Evolutionary conservation across 2,797 vertebrate species (phyloP).

Genomic region (Pagetopsis macropterus): DNA sequence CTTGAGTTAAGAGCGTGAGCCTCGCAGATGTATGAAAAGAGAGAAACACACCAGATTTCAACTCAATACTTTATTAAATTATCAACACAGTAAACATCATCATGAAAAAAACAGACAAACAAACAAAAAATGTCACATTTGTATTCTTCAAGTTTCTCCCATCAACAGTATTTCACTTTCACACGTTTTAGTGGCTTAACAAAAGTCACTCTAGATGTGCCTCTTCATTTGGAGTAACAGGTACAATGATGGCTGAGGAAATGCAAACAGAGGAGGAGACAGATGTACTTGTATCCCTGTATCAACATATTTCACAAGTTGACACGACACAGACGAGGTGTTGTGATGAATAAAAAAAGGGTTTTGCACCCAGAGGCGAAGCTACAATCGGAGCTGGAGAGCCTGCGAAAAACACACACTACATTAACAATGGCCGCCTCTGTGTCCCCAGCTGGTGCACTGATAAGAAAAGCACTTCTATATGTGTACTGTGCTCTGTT

Average conservation of each 20-base stretch:
- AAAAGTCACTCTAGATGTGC: slow-evolving; percentile 60
- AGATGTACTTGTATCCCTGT: slow-evolving; percentile 17
- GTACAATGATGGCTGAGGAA: slow-evolving; percentile 23
- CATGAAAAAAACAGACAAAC: slow-evolving; percentile 60
- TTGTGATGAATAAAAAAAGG: slow-evolving; percentile 4
- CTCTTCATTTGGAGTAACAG: slow-evolving; percentile 35
- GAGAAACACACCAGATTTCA: slow-evolving; percentile 24
- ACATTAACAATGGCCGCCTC: slow-evolving; percentile 49
- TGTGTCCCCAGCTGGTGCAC: slow-evolving; percentile 61
- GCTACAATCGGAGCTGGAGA: slow-evolving; percentile 32
- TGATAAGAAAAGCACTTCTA: slow-evolving; percentile 41
- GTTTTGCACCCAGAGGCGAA: slow-evolving; percentile 9
- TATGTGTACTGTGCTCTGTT: slow-evolving; percentile 4
- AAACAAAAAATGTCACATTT: slow-evolving; percentile 64
- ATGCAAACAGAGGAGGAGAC: slow-evolving; percentile 40
- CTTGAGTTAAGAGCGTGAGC: slow-evolving; percentile 32
- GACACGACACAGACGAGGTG: slow-evolving; percentile 18
- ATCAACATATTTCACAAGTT: slow-evolving; percentile 36
- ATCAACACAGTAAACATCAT: slow-evolving; percentile 70
- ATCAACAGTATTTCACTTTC: slow-evolving; percentile 50
- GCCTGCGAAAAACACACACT: slow-evolving; percentile 46
- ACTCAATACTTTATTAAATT: slow-evolving; percentile 84
- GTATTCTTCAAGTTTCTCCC: slow-evolving; percentile 74
- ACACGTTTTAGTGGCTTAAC: slow-evolving; percentile 56
- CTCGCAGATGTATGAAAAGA: slow-evolving; percentile 28